Percentiles rank a stretch among this genome's conserved stretches.
phyloP scores from a whole-genome alignment of 2,113 vertebrate genomes.

The Crypturellus undulatus region DNA sequence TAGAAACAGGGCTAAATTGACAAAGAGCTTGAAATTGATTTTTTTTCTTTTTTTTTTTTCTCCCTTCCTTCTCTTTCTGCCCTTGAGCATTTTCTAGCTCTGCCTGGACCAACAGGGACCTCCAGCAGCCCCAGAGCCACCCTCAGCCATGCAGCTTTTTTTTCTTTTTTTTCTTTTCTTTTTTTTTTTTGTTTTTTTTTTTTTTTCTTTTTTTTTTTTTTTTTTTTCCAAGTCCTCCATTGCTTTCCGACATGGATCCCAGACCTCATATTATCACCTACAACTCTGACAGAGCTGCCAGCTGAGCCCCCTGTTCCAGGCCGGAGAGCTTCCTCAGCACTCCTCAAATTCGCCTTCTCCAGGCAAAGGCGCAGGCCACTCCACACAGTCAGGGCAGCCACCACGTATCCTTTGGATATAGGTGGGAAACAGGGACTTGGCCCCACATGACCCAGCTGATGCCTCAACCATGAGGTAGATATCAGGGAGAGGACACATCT shows the following conservation, averaged over 20 bases:
- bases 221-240: neutral
- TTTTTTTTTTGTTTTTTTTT: neutral
- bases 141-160: neutral
- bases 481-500: rapidly evolving
- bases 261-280: neutral
- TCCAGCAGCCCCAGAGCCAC: rapidly evolving
- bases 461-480: neutral
- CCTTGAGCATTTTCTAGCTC: neutral
- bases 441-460: neutral
- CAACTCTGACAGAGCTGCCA: neutral
- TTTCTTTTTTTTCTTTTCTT: neutral
- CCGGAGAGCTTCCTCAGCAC: neutral
- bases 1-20: neutral
- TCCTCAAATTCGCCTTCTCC: neutral
- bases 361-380: neutral
- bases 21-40: neutral
- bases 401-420: neutral
- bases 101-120: neutral
- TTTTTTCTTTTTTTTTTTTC: neutral
- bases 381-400: neutral
- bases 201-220: neutral
- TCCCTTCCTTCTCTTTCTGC: rapidly evolving
- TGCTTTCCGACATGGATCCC: neutral
- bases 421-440: neutral
- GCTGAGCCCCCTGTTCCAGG: neutral